Evolutionary conservation across 2,113 vertebrate genomes (phyloP).

Genomic region (Oriolus oriolus): DNA sequence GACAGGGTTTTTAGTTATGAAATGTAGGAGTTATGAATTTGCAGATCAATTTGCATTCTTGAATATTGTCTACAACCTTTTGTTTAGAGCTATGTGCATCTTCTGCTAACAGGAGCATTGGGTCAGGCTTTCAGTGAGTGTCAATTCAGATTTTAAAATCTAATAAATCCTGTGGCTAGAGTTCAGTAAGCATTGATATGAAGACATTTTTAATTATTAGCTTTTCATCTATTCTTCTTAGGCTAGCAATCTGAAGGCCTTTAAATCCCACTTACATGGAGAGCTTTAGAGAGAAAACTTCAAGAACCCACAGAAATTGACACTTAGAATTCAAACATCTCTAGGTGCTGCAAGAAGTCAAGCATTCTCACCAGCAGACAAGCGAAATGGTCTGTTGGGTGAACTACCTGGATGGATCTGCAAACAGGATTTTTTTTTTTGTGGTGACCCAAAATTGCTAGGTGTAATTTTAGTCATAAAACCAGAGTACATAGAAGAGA

Average conservation of each 20-base stretch:
- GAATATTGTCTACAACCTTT: background rate
- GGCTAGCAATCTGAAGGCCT: background rate
- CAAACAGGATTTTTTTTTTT: background rate
- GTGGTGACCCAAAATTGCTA: background rate
- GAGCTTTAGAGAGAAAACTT: background rate
- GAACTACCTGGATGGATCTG: background rate
- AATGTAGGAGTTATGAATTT: background rate
- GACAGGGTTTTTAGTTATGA: background rate
- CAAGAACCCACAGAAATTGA: background rate
- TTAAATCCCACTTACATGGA: background rate
- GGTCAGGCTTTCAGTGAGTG: background rate
- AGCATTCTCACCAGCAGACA: background rate
- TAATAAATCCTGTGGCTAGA: background rate
- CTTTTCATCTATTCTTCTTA: background rate
- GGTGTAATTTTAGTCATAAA: background rate
- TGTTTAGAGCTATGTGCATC: background rate
- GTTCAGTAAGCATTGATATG: background rate
- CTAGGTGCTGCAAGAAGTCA: background rate
- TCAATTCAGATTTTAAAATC: background rate
- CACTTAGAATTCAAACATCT: background rate
- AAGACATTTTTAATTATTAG: background rate
- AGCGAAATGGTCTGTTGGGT: background rate
- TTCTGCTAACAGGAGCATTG: background rate
- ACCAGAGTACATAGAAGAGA: background rate
- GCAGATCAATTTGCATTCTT: background rate